Conservation (phyloP, 2,797 vertebrate genomes). For the Xenops minutus region DNA sequence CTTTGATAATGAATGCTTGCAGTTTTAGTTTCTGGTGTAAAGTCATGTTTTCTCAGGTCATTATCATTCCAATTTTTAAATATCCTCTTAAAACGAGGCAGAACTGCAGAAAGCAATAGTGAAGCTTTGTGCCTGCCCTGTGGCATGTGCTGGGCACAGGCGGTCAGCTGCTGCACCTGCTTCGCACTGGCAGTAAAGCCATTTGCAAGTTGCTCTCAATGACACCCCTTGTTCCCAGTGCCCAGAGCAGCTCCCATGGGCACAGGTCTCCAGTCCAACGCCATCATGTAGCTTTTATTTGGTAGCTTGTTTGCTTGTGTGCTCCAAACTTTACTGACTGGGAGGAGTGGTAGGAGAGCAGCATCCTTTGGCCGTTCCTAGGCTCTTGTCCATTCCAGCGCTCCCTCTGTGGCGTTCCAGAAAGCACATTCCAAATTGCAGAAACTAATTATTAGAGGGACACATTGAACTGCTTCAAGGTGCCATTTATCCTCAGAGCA, state of each 20-base stretch:
- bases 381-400: neutral
- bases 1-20: constrained; percentile 67
- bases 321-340: neutral
- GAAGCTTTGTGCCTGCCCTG: constrained; percentile 20
- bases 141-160: constrained; percentile 16
- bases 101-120: constrained; percentile 48
- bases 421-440: neutral
- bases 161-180: constrained; percentile 35
- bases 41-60: constrained; percentile 68
- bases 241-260: neutral
- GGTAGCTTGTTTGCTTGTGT: neutral
- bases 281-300: neutral
- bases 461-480: neutral
- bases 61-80: constrained; percentile 56
- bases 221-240: neutral
- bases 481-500: neutral
- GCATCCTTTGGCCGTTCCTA: neutral
- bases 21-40: constrained; percentile 71
- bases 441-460: neutral
- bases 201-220: constrained; percentile 14
- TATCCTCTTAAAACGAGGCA: constrained; percentile 32
- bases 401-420: rapidly evolving
- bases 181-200: neutral
- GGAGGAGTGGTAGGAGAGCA: neutral
- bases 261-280: neutral